Evolutionary conservation across 2,888 invertebrate genomes (phyloP).

Genomic region (Acleris holmiana): DNA sequence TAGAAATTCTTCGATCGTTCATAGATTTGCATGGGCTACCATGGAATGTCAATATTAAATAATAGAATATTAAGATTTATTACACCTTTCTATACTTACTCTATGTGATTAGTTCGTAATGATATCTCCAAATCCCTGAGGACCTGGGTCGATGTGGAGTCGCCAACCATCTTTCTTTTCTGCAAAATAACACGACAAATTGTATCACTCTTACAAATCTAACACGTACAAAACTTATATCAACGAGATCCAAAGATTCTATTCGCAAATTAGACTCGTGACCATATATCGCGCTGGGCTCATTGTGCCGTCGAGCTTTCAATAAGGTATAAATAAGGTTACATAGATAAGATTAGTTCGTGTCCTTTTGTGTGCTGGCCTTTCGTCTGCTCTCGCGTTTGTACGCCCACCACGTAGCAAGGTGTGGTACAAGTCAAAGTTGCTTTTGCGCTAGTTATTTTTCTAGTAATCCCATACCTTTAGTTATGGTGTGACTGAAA

Average conservation of each 20-base stretch:
- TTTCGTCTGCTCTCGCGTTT: conserved; percentile 48
- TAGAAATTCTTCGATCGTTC: no score
- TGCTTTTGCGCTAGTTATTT: not conserved
- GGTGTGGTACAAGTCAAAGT: conserved; percentile 23
- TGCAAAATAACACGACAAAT: conserved; percentile 78
- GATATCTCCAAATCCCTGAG: conserved; percentile 99
- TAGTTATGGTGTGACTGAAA: no score
- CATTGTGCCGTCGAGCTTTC: conserved; percentile 33
- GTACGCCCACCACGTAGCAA: conserved; percentile 49
- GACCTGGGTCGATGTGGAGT: conserved; percentile 99
- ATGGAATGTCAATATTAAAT: no score
- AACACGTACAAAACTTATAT: not conserved
- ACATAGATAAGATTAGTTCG: conserved; percentile 48
- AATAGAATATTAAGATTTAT: not conserved
- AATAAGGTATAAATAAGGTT: conserved; percentile 25
- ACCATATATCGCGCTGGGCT: conserved; percentile 22
- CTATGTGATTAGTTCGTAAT: conserved; percentile 98
- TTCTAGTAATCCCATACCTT: not conserved
- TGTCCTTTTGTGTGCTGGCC: conserved; percentile 61
- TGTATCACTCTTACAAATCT: not conserved
- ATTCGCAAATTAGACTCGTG: conserved; percentile 32
- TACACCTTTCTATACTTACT: conserved; percentile 86
- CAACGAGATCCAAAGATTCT: conserved; percentile 14
- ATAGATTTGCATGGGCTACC: no score
- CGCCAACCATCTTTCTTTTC: conserved; percentile 98